Percentiles rank a stretch among this genome's conserved stretches.
Conservation (phyloP, 2,797 vertebrate species). For the Onychomys arenicola region DNA sequence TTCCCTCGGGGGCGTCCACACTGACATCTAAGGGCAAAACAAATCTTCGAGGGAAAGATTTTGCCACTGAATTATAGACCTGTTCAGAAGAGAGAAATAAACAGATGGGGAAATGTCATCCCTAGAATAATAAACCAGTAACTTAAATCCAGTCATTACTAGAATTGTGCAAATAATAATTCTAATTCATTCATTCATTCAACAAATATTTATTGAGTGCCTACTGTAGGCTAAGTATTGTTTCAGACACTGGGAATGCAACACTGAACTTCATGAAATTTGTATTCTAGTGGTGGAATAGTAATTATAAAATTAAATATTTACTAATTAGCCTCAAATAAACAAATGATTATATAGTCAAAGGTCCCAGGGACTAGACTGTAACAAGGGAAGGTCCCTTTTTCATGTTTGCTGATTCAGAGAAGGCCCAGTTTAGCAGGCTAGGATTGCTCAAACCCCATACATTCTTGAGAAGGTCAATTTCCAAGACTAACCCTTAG, state of each 20-base stretch:
- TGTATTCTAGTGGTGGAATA: background rate
- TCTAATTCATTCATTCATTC: slow-evolving; percentile 49
- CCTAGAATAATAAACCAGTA: background rate
- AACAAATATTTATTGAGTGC: background rate
- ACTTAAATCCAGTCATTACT: slow-evolving; percentile 10
- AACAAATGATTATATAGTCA: slow-evolving; percentile 28
- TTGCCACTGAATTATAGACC: slow-evolving; percentile 89
- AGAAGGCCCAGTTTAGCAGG: background rate
- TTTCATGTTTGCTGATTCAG: background rate
- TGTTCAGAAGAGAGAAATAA: slow-evolving; percentile 69
- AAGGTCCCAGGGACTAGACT: background rate
- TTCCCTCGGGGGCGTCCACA: slow-evolving; percentile 85
- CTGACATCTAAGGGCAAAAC: slow-evolving; percentile 92
- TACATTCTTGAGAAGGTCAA: background rate
- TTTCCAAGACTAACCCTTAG: background rate
- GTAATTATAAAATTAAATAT: slow-evolving; percentile 4
- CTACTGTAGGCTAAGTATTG: background rate
- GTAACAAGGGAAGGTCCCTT: background rate
- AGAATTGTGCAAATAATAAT: slow-evolving; percentile 23
- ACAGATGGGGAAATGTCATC: background rate
- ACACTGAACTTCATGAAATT: slow-evolving; percentile 22
- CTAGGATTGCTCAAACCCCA: background rate
- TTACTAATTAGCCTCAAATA: slow-evolving; percentile 38
- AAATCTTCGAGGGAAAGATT: slow-evolving; percentile 91
- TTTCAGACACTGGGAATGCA: slow-evolving; percentile 8